Evolutionary conservation across 2,797 vertebrate genomes (phyloP).

Genomic region (Yasuhikotakia modesta): DNA sequence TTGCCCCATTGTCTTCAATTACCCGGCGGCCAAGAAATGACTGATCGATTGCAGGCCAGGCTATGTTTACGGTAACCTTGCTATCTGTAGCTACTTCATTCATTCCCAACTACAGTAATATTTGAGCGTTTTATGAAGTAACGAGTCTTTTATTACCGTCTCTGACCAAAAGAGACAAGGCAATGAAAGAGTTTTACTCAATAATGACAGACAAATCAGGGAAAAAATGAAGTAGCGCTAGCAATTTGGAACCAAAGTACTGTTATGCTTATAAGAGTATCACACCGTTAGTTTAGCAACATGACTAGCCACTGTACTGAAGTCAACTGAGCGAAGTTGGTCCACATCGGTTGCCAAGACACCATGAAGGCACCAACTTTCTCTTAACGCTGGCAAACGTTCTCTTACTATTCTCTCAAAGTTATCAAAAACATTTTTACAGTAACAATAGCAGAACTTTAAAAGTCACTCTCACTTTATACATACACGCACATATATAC

Average conservation of each 20-base stretch:
- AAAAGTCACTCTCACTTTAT: no score
- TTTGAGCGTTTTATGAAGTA: slow-evolving; percentile 31
- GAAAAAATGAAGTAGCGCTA: not conserved
- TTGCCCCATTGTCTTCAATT: slow-evolving; percentile 40
- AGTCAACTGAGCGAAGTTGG: no score
- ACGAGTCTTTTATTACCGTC: slow-evolving; percentile 30
- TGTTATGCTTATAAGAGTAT: not conserved
- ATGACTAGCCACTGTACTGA: no score
- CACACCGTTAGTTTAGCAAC: no score
- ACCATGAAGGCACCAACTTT: no score
- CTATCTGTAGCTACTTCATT: slow-evolving; percentile 38
- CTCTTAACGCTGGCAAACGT: no score
- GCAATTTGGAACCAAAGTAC: not conserved
- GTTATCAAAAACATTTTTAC: no score
- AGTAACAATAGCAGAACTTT: no score
- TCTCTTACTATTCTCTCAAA: no score
- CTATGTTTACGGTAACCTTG: slow-evolving; percentile 32
- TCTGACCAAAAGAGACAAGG: not conserved
- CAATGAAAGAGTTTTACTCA: slow-evolving; percentile 13
- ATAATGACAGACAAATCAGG: not conserved
- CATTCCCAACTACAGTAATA: slow-evolving; percentile 5
- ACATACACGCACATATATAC: no score
- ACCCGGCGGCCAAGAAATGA: slow-evolving; percentile 45
- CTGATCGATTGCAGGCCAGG: slow-evolving; percentile 35
- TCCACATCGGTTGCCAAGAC: no score